Evolutionary conservation across 2,888 invertebrate species (phyloP), one percentile per base, ranked within the genome.

Genomic region (Taphrorychus bicolor): DNA sequence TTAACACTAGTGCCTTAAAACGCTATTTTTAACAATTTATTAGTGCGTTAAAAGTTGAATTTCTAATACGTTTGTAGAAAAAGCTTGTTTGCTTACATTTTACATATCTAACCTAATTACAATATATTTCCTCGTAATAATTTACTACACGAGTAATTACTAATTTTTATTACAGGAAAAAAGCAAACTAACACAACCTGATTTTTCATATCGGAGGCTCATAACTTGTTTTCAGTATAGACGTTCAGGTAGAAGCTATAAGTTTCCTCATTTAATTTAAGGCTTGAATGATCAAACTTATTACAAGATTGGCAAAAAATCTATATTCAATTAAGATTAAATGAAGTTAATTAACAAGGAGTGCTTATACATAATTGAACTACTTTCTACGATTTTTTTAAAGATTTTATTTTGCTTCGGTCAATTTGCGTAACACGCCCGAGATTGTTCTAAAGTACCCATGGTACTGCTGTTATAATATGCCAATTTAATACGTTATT

Each of bases 191-290:
- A 14, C 14, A 45, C 45, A 7, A 45, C 11, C 45, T n/a, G 14
- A 45, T 45, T 45, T 45, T 45, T 45, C 45, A 45, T 45, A 45
- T 16, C 45, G 5, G 14, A n/a, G 14, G 17, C 16, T 16, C 17
- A 45, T 17, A 45, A 16, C 16, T 45, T 16, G 45, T 45, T 45
- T n/a, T n/a, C n/a, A n/a, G n/a, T n/a, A n/a, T n/a, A n/a, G n/a
- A 45, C 9, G 17, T 45, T 16, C 17, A 45, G 45, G 17, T 45
- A 45, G 45, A 45, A 45, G 45, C 45, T 17, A 45, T 52, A 58
- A 59, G 62, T 70, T 67, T 67, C 70, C 64, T 62, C 64, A 70
- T 59, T 67, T 64, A 67, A 70, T 70, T 70, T 70, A 70, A 70
- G 40, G 70, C 70, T 67, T 70, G 67, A 70, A 66, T 63, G 67